Evolutionary conservation across 2,797 vertebrate genomes (phyloP).

Genomic region (Amblyopsis hoosieri): DNA sequence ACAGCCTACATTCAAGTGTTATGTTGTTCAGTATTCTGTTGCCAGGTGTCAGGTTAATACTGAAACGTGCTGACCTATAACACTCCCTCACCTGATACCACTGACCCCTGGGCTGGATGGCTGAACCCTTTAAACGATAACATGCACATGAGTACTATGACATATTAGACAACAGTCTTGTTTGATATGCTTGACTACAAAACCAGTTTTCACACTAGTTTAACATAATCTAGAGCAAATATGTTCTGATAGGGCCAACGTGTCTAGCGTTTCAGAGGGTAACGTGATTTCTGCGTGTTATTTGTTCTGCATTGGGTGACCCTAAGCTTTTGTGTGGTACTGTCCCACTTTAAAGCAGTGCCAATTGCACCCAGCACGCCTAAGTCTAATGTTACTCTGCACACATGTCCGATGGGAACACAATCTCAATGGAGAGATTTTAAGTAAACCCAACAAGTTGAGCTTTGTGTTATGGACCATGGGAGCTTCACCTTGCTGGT

Average conservation of each 20-base stretch:
- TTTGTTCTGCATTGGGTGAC: constrained; percentile 38
- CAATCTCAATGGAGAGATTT: constrained; percentile 4
- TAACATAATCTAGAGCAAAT: neutral
- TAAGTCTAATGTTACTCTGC: neutral
- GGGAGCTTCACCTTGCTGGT: neutral
- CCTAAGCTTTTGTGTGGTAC: constrained; percentile 9
- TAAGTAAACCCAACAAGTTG: constrained; percentile 3
- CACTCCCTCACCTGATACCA: no score
- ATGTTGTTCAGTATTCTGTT: constrained; percentile 25
- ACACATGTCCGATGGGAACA: constrained; percentile 28
- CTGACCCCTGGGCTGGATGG: no score
- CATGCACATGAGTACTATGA: no score
- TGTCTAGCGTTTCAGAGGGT: constrained; percentile 6
- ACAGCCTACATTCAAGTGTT: constrained; percentile 11
- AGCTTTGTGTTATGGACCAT: neutral
- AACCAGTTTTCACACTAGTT: no score
- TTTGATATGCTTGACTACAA: no score
- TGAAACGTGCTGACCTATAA: neutral
- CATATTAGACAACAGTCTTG: no score
- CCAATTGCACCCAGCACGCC: constrained; percentile 6
- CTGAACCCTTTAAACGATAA: no score
- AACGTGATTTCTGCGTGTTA: constrained; percentile 48
- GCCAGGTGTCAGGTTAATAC: constrained; percentile 16
- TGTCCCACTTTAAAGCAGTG: constrained; percentile 3
- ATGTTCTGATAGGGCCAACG: neutral